A percentile compares a stretch with the other conserved stretches of the same genome.
Conservation (phyloP, 2,888 invertebrate genomes). For the Gastrophysa polygoni region DNA sequence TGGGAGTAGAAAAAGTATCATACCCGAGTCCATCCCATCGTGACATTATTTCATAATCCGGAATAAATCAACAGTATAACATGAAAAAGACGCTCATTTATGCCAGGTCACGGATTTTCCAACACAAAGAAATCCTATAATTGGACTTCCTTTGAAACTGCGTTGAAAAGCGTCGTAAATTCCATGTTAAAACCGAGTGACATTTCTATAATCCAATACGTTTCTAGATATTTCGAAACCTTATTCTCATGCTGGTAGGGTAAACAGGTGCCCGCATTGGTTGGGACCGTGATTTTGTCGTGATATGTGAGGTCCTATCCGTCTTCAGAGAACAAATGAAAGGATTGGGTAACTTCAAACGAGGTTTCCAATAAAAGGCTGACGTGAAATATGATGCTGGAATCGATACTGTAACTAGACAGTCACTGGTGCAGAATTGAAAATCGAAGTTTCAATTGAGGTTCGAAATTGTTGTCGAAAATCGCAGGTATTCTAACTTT, state of each 20-base stretch:
- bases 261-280: background rate
- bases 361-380: background rate
- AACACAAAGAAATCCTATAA: constrained; percentile 16
- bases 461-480: too few species aligned
- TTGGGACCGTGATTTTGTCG: background rate
- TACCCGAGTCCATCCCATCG: too few species aligned
- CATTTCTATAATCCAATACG: constrained; percentile 3
- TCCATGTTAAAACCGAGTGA: constrained; percentile 4
- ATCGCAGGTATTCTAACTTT: too few species aligned
- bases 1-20: too few species aligned
- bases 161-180: constrained; percentile 18
- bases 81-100: background rate
- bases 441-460: too few species aligned
- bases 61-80: background rate
- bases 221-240: background rate
- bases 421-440: too few species aligned
- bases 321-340: background rate
- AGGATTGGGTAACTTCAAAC: background rate
- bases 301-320: background rate
- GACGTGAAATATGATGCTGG: background rate
- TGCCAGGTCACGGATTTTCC: too few species aligned
- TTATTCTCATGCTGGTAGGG: background rate
- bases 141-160: constrained; percentile 11
- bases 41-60: too few species aligned
- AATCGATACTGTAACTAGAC: too few species aligned